phyloP scores from a whole-genome alignment of 2,797 vertebrate genomes.

The Malacoctenus gilli region DNA sequence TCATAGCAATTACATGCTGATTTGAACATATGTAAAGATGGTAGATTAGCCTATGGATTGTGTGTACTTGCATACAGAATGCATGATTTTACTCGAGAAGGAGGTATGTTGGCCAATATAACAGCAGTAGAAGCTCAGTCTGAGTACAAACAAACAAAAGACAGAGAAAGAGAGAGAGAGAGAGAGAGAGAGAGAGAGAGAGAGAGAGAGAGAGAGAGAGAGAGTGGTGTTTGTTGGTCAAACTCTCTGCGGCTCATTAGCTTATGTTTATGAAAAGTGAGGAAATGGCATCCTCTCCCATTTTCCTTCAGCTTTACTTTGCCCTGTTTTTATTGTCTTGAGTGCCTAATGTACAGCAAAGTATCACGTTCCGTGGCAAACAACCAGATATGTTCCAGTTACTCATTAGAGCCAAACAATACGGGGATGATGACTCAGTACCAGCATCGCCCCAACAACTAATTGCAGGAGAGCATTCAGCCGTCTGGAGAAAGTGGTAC shows the following conservation, averaged over 20 bases:
- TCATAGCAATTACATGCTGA: constrained; percentile 54
- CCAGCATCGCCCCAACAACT: constrained; percentile 39
- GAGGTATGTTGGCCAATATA: constrained; percentile 38
- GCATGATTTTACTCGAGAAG: background rate
- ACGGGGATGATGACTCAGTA: constrained; percentile 50
- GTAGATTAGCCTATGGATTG: constrained; percentile 26
- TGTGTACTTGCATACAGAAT: constrained; percentile 1
- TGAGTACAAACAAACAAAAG: constrained; percentile 28
- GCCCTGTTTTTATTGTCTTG: constrained; percentile 23
- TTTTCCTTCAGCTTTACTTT: constrained; percentile 37
- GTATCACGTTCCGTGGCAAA: constrained; percentile 63
- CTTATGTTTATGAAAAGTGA: constrained; percentile 49
- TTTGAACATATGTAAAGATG: constrained; percentile 50
- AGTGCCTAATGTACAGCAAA: constrained; percentile 55
- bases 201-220: too few species aligned
- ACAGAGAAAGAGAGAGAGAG: constrained; percentile 29
- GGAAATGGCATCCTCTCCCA: constrained; percentile 42
- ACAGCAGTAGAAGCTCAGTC: constrained; percentile 4
- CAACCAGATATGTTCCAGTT: constrained; percentile 61
- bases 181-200: too few species aligned
- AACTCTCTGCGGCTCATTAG: constrained; percentile 60
- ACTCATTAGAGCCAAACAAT: constrained; percentile 65
- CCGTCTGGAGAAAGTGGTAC: constrained; percentile 46
- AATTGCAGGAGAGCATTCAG: constrained; percentile 52
- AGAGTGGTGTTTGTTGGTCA: constrained; percentile 36